Conservation (phyloP, 2,888 invertebrate genomes). For the Drosophila kanekoi region DNA sequence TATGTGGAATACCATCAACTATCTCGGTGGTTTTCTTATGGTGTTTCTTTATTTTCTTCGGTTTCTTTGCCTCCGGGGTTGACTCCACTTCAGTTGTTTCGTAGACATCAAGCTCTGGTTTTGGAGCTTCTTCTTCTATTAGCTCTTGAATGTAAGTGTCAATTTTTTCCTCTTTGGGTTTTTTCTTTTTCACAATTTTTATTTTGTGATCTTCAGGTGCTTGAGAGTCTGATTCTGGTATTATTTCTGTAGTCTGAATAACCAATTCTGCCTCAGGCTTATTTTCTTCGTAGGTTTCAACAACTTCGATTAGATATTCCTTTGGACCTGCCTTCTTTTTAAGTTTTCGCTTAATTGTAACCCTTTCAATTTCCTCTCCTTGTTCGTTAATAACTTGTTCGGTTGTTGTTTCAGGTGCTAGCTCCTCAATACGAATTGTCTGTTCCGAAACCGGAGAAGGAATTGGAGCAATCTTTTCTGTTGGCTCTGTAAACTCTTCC, state of each 20-base stretch:
- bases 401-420: constrained; percentile 82
- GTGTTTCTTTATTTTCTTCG: constrained; percentile 80
- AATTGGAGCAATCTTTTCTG: neutral
- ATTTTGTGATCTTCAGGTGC: constrained; percentile 46
- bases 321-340: constrained; percentile 85
- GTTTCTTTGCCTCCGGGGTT: constrained; percentile 74
- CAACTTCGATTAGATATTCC: constrained; percentile 84
- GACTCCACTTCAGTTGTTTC: constrained; percentile 82
- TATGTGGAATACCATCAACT: constrained; percentile 73
- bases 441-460: constrained; percentile 54
- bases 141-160: constrained; percentile 79
- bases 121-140: constrained; percentile 82
- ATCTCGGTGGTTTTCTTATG: constrained; percentile 82
- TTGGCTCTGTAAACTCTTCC: constrained; percentile 49
- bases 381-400: constrained; percentile 83
- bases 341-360: constrained; percentile 81
- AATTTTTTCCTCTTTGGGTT: constrained; percentile 74
- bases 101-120: constrained; percentile 83
- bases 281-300: constrained; percentile 84
- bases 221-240: constrained; percentile 48
- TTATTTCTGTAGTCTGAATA: constrained; percentile 84
- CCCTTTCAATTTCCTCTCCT: constrained; percentile 79
- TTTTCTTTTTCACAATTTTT: constrained; percentile 77
- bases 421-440: constrained; percentile 77
- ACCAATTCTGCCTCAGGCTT: constrained; percentile 84